Evolutionary conservation across 2,113 vertebrate species (phyloP), one percentile per base, ranked within the genome.

Genomic region (Odontesthes bonariensis): DNA sequence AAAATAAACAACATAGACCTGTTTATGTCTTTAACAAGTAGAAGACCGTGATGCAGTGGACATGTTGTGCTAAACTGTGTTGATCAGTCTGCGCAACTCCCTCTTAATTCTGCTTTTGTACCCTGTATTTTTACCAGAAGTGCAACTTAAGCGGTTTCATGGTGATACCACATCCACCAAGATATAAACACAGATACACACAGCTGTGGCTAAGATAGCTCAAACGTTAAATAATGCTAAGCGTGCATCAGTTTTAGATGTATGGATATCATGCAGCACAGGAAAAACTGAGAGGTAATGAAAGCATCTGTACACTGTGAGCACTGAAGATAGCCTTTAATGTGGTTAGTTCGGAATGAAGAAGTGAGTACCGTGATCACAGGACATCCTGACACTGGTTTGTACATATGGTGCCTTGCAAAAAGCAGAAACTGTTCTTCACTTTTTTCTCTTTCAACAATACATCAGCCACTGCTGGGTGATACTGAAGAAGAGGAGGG

Each of bases 91-190:
- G 40, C 4, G 0, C 1, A 0, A 13, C 12, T 64, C 65, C 1
- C 33, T 6, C 17, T 10, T 5, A 74, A 31, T 63, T 59, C 20
- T 73, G 62, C 71, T 86, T 89, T 84, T 82, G 80, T 79, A 83
- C 9, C 0, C 0, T 0, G 0, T 80, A 82, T 88, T 79, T 85
- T 76, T 87, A 49, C 60, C 33, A 62, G 14, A 72, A 2, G 62
- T 33, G 42, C 20, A 23, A 2, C 27, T 16, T 5, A 3, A 1
- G 69, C 32, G 55, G 69, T 63, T 86, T 82, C 19, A 9, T 19
- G 46, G 0, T 75, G 52, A 69, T 0, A 7, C 67, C 55, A 51
- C 57, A 51, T 60, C 11, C 3, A 8, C 46, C 10, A 8, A 16
- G 11, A 19, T 1, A 13, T 19, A 14, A 22, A 38, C 33, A 44